Conservation (phyloP, 2,113 vertebrate species). For the Aegotheles bennettii region DNA sequence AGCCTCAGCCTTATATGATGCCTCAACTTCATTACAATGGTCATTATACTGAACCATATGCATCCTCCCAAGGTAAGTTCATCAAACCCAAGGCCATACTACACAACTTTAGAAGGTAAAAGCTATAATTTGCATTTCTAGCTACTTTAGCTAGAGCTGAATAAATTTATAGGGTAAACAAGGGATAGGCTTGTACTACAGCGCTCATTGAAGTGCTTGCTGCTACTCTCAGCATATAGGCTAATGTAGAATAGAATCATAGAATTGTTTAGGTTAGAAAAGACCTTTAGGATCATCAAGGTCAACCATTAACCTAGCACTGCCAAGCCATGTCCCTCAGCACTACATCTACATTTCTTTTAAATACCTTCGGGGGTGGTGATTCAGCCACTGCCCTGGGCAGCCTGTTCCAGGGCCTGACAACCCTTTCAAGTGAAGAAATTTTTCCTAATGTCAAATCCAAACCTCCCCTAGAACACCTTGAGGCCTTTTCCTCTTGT, state of each 20-base stretch:
- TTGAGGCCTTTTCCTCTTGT: background rate
- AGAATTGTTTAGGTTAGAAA: background rate
- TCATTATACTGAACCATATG: slow-evolving; percentile 90
- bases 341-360: background rate
- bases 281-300: background rate
- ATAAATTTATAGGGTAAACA: background rate
- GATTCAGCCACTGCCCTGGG: background rate
- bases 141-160: background rate
- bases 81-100: background rate
- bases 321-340: background rate
- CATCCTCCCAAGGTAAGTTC: slow-evolving; percentile 89
- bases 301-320: background rate
- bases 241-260: background rate
- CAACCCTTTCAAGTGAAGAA: background rate
- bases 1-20: slow-evolving; percentile 91
- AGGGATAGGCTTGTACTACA: background rate
- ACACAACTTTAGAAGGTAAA: background rate
- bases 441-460: background rate
- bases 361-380: background rate
- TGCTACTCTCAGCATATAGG: background rate
- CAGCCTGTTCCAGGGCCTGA: background rate
- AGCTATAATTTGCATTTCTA: background rate
- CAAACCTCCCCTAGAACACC: background rate
- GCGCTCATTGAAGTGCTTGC: background rate
- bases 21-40: slow-evolving; percentile 93